Conservation (phyloP, 2,888 invertebrate species). For the Stegophylla sp. region DNA sequence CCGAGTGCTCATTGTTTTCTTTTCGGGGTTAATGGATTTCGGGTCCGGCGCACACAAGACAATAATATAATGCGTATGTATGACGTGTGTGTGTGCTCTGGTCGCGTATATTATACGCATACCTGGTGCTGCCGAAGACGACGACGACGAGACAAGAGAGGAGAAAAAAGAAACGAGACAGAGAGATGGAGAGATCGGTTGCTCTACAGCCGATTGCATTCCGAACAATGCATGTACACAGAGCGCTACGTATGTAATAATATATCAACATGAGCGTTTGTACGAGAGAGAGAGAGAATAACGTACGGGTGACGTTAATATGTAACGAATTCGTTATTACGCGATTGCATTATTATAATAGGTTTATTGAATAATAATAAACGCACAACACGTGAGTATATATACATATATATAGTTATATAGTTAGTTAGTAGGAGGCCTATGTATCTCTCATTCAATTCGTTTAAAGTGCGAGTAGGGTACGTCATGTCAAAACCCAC, state of each 20-base stretch:
- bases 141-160: background rate
- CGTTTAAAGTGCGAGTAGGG: background rate
- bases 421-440: background rate
- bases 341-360: constrained; percentile 40
- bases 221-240: constrained; percentile 24
- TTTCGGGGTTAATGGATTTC: constrained; percentile 59
- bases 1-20: constrained; percentile 56
- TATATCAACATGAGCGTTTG: background rate
- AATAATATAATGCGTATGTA: background rate
- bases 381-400: background rate
- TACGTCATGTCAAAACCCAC: background rate
- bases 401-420: background rate
- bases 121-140: background rate
- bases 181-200: background rate
- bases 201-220: constrained; percentile 42
- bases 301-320: constrained; percentile 31
- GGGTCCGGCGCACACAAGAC: constrained; percentile 42
- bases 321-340: constrained; percentile 35
- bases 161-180: background rate
- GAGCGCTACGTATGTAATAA: background rate
- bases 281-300: background rate
- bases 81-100: background rate
- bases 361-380: constrained; percentile 16
- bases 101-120: background rate
- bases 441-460: background rate